These are phyloP conservation scores for Adelosebastes latens DNA, from an alignment of 2,797 vertebrate species.

Conservation along the genomic window DNA sequence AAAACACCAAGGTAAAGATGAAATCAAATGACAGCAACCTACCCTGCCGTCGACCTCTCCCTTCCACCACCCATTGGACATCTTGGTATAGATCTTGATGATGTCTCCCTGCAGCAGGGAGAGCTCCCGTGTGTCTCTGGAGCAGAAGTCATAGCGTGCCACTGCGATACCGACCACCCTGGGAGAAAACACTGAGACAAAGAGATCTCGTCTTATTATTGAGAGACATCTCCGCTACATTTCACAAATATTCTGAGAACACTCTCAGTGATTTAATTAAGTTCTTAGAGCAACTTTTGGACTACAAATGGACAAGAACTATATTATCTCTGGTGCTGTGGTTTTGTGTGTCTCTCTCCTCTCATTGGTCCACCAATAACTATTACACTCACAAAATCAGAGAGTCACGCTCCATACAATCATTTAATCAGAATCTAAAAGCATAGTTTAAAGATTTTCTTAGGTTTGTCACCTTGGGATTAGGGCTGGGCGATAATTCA, in stretches of 20 bases:
- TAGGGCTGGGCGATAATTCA: too few relatives aligned
- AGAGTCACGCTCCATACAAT: not conserved
- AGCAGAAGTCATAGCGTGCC: conserved; percentile 95
- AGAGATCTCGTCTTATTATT: conserved; percentile 4
- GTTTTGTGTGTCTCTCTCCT: not conserved
- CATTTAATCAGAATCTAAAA: conserved; percentile 5
- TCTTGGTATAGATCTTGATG: conserved; percentile 94
- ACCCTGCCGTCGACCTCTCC: conserved; percentile 94
- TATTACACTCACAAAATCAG: not conserved
- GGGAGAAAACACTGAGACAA: conserved; percentile 89
- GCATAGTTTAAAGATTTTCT: not conserved
- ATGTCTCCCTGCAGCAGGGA: conserved; percentile 92
- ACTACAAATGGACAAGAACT: not conserved
- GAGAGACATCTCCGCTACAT: not conserved
- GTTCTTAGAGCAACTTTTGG: not conserved
- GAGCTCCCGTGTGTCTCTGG: conserved; percentile 92
- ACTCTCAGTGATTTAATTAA: not conserved
- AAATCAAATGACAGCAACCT: not conserved
- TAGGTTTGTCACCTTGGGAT: not conserved
- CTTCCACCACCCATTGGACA: conserved; percentile 96
- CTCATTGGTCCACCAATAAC: not conserved
- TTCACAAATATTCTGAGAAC: not conserved
- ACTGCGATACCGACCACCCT: conserved; percentile 92
- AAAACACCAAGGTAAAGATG: not conserved
- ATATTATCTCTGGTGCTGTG: not conserved